Conservation (phyloP, 2,888 invertebrate species). For the Himalopsyche japonica region DNA sequence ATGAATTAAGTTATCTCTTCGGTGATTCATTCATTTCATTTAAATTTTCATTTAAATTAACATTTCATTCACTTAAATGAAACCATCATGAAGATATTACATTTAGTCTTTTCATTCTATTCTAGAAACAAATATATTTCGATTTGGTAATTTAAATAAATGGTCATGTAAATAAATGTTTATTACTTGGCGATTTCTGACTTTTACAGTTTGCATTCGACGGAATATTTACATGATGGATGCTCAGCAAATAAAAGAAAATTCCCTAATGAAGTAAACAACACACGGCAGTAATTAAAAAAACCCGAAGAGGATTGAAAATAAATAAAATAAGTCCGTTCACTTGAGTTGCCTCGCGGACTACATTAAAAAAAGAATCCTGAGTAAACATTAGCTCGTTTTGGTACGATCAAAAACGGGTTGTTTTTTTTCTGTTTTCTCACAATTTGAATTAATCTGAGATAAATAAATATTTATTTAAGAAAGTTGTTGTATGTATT, state of each 20-base stretch:
- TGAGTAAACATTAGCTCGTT: neutral
- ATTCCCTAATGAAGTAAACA: conserved; percentile 29
- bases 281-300: conserved; percentile 18
- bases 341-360: neutral
- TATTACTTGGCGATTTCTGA: neutral
- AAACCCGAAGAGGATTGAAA: neutral
- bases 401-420: neutral
- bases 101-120: too few species aligned
- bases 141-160: too few species aligned
- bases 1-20: too few species aligned
- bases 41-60: too few species aligned
- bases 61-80: too few species aligned
- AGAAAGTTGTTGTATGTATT: too few species aligned
- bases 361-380: neutral
- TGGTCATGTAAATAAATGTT: neutral
- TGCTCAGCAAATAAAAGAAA: conserved; percentile 13
- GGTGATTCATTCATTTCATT: too few species aligned
- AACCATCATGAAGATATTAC: too few species aligned
- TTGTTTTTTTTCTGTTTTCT: neutral
- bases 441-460: too few species aligned
- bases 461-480: too few species aligned
- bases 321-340: conserved; percentile 6
- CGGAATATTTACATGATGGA: conserved; percentile 7
- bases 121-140: too few species aligned
- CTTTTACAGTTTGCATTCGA: neutral